phyloP scores from a whole-genome alignment of 2,797 vertebrate species.

The Arrhamphus sclerolepis region DNA sequence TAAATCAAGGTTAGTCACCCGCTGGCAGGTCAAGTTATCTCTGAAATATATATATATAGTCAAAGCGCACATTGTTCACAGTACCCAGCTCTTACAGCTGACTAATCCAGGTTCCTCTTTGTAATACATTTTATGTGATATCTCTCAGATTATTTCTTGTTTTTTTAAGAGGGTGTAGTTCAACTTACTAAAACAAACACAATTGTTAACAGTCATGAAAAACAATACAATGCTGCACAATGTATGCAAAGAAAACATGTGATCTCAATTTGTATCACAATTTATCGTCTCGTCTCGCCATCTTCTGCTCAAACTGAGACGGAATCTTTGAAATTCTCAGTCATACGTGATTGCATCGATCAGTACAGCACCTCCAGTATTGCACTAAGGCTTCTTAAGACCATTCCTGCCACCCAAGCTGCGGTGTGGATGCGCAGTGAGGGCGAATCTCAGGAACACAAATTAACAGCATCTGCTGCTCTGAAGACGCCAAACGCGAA shows the following conservation, averaged over 20 bases:
- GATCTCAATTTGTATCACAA: not conserved
- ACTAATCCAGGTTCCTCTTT: constrained; percentile 8
- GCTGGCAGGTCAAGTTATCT: not conserved
- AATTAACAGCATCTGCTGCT: constrained; percentile 14
- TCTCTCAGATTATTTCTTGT: not conserved
- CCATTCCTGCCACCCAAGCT: not conserved
- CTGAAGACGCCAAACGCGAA: not conserved
- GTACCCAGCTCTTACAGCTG: not conserved
- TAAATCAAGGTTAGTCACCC: constrained; percentile 27
- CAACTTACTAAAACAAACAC: not conserved
- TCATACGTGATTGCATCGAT: constrained; percentile 18
- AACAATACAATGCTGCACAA: not conserved
- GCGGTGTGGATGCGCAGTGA: not conserved
- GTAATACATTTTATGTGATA: not conserved
- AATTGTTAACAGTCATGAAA: no score
- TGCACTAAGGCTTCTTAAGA: not conserved
- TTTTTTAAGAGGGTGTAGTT: not conserved
- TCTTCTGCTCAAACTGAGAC: constrained; percentile 13
- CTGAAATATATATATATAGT: not conserved
- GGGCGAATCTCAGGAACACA: not conserved
- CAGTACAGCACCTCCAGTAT: constrained; percentile 3
- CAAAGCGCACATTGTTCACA: not conserved
- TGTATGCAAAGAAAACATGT: constrained; percentile 17
- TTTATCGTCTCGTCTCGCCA: not conserved
- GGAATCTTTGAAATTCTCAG: not conserved